These are phyloP conservation scores for Laspeyria flexula DNA, from an alignment of 2,888 invertebrate genomes.

Conservation along the genomic window DNA sequence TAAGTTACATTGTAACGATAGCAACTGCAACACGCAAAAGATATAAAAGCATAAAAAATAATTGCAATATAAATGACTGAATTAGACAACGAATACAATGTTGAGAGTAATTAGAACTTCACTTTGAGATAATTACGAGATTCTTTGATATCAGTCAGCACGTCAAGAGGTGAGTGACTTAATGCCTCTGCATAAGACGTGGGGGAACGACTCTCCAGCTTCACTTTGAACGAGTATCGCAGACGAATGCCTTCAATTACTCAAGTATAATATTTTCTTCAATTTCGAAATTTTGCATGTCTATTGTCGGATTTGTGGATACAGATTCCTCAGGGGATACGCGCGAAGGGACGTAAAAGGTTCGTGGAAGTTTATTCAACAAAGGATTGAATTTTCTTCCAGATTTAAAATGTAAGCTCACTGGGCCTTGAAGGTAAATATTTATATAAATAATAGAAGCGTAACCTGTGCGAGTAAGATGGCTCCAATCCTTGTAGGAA, in stretches of 20 bases:
- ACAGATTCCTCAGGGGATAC: constrained; percentile 12
- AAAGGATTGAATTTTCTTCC: constrained; percentile 13
- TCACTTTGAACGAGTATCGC: constrained; percentile 5
- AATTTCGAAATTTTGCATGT: constrained; percentile 8
- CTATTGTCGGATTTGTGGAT: constrained; percentile 12
- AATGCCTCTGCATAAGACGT: constrained; percentile 19
- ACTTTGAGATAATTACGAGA: constrained; percentile 13
- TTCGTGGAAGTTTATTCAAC: constrained; percentile 9
- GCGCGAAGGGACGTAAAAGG: constrained; percentile 14
- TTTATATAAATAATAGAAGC: constrained; percentile 5
- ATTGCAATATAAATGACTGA: too few relatives aligned
- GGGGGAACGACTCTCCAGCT: constrained; percentile 15
- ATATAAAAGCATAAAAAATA: too few relatives aligned
- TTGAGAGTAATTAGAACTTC: constrained; percentile 12
- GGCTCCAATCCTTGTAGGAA: constrained; percentile 21
- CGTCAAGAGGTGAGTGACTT: constrained; percentile 32
- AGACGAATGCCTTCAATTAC: constrained; percentile 10
- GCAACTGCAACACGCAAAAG: too few relatives aligned
- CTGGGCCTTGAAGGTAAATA: constrained; percentile 8
- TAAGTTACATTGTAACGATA: too few relatives aligned
- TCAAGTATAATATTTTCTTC: constrained; percentile 1
- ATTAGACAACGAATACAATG: neutral
- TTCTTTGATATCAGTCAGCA: constrained; percentile 23
- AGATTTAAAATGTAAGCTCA: constrained; percentile 14
- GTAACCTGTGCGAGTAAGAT: constrained; percentile 17